A percentile compares a stretch with the other conserved stretches of the same genome.
These are phyloP conservation scores for Anolis apletophallus DNA, from an alignment of 2,797 vertebrate genomes.

Conservation along the genomic window DNA sequence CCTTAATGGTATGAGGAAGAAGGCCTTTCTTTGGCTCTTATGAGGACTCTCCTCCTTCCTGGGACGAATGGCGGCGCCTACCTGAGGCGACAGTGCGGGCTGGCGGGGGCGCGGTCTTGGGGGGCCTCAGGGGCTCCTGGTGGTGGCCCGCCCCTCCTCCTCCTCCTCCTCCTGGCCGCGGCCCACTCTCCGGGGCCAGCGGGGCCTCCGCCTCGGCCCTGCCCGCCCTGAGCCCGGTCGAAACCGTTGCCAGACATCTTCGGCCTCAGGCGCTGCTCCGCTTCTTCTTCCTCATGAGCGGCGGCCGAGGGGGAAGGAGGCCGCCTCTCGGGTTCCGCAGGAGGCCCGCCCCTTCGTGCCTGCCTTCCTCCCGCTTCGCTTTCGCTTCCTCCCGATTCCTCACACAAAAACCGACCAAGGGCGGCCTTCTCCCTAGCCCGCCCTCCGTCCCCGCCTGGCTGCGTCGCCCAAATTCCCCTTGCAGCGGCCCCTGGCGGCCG, in stretches of 20 bases:
- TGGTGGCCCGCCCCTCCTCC: slow-evolving; percentile 26
- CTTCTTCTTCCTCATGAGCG: slow-evolving; percentile 28
- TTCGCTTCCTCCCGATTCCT: slow-evolving; percentile 56
- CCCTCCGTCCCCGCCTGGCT: neutral
- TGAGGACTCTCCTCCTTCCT: no score
- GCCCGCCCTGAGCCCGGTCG: slow-evolving; percentile 81
- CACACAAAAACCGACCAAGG: no score
- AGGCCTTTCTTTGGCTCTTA: no score
- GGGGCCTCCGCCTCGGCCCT: slow-evolving; percentile 71
- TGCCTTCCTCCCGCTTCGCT: slow-evolving; percentile 34
- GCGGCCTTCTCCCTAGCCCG: fast-evolving
- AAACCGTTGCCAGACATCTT: slow-evolving; percentile 64
- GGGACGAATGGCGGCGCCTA: slow-evolving; percentile 45
- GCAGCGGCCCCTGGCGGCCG: slow-evolving; percentile 30
- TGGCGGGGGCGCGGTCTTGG: slow-evolving; percentile 82
- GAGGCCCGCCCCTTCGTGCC: no score
- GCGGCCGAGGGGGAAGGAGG: neutral
- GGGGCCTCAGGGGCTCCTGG: slow-evolving; percentile 86
- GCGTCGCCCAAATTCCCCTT: neutral
- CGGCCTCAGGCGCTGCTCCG: slow-evolving; percentile 37
- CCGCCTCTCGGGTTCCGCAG: neutral
- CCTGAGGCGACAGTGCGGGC: slow-evolving; percentile 70
- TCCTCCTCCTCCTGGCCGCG: slow-evolving; percentile 12
- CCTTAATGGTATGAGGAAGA: no score
- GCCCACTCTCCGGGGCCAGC: neutral